A percentile compares a stretch with the other conserved stretches of the same genome.
Evolutionary conservation across 2,113 vertebrate genomes (phyloP).

Genomic region (Pitta sordida): DNA sequence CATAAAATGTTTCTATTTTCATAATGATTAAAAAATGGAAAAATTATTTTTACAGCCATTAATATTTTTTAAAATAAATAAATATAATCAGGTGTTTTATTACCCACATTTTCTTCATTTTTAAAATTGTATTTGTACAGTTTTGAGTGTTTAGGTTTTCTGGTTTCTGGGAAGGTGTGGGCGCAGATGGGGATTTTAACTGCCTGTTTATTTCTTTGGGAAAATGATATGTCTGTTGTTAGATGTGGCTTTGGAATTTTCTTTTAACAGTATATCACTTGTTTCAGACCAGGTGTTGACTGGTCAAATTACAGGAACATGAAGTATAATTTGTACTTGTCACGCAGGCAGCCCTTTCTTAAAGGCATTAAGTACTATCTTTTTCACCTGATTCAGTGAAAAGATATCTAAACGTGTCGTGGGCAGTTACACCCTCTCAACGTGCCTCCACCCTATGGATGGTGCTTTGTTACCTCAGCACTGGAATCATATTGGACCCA

Average conservation of each 20-base stretch:
- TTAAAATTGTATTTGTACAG: neutral
- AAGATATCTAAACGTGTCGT: conserved; percentile 13
- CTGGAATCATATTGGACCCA: conserved; percentile 23
- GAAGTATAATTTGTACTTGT: conserved; percentile 57
- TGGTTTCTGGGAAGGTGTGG: neutral
- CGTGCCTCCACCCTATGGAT: neutral
- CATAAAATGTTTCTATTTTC: conserved; percentile 7
- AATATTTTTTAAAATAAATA: neutral
- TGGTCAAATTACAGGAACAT: conserved; percentile 53
- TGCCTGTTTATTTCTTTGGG: conserved; percentile 50
- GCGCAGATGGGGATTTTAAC: conserved; percentile 27
- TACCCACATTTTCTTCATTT: neutral
- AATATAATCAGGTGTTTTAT: neutral
- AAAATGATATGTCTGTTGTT: conserved; percentile 8
- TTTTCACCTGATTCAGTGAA: conserved; percentile 54
- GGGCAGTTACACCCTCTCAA: neutral
- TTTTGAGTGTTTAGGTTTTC: conserved; percentile 1
- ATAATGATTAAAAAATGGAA: conserved; percentile 1
- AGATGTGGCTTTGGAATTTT: conserved; percentile 46
- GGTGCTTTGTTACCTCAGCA: conserved; percentile 24
- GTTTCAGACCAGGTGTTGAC: conserved; percentile 52
- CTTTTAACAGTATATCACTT: conserved; percentile 45
- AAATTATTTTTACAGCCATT: neutral
- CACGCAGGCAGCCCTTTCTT: conserved; percentile 29
- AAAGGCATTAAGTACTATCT: conserved; percentile 13